These are phyloP conservation scores for Xestia c-nigrum DNA, from an alignment of 2,888 invertebrate genomes.

Conservation along the genomic window DNA sequence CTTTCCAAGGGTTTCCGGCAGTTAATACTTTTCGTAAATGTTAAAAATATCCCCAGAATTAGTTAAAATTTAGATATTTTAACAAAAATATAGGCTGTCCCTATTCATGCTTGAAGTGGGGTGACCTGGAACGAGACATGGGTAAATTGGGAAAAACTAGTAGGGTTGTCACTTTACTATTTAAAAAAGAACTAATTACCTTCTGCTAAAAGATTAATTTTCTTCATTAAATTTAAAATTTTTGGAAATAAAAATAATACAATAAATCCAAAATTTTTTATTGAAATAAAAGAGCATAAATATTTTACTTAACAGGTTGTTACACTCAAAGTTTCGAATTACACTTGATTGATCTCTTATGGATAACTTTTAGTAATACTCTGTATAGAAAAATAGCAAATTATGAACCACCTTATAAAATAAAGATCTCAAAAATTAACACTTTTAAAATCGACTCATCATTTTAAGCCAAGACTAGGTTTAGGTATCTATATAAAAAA, in stretches of 20 bases:
- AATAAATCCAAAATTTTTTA: slow-evolving; percentile 26
- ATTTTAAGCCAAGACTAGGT: slow-evolving; percentile 30
- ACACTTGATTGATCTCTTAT: slow-evolving; percentile 13
- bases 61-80: slow-evolving; percentile 32
- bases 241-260: slow-evolving; percentile 26
- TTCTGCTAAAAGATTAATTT: too few relatives aligned
- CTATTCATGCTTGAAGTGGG: slow-evolving; percentile 30
- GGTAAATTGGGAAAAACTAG: slow-evolving; percentile 26
- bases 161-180: too few relatives aligned
- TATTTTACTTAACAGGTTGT: slow-evolving; percentile 17
- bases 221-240: too few relatives aligned
- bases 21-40: slow-evolving; percentile 26
- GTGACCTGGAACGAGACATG: slow-evolving; percentile 26
- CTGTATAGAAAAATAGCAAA: slow-evolving; percentile 23
- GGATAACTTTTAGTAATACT: slow-evolving; percentile 23
- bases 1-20: slow-evolving; percentile 28
- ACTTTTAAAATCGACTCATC: slow-evolving; percentile 29
- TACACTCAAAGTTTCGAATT: slow-evolving; percentile 16
- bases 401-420: slow-evolving; percentile 37
- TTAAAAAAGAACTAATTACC: too few relatives aligned
- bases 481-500: slow-evolving; percentile 30
- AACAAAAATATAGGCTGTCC: slow-evolving; percentile 31
- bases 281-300: slow-evolving; percentile 23
- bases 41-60: slow-evolving; percentile 33
- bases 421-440: slow-evolving; percentile 28